Evolutionary conservation across 2,797 vertebrate species (phyloP).

Genomic region (Cyclopterus lumpus): DNA sequence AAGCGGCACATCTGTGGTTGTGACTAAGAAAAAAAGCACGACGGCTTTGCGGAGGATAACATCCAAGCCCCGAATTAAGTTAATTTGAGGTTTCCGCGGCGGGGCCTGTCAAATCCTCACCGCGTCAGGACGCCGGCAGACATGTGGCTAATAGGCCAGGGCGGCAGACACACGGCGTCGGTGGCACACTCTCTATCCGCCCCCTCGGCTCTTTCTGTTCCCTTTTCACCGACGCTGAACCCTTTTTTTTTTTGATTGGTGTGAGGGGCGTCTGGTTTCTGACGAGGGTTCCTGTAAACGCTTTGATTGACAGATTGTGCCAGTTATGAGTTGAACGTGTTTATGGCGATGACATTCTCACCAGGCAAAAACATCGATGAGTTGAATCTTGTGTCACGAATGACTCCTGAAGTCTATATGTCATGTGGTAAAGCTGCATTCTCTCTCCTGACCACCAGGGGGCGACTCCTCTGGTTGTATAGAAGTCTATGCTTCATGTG

Average conservation of each 20-base stretch:
- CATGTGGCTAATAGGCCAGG: slow-evolving; percentile 62
- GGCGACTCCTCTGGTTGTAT: too few species aligned
- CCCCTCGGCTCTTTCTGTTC: slow-evolving; percentile 4
- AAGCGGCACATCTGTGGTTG: slow-evolving; percentile 55
- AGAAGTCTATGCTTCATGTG: too few species aligned
- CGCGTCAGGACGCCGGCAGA: slow-evolving; percentile 48
- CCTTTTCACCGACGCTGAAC: slow-evolving; percentile 20
- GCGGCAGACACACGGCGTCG: slow-evolving; percentile 33
- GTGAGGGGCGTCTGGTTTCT: slow-evolving; percentile 7
- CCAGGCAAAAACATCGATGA: slow-evolving; percentile 39
- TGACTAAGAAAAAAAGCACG: slow-evolving; percentile 33
- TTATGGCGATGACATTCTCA: slow-evolving; percentile 23
- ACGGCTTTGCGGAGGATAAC: slow-evolving; percentile 60
- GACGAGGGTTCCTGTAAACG: slow-evolving; percentile 1
- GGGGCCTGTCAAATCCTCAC: slow-evolving; percentile 56
- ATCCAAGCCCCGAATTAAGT: slow-evolving; percentile 74
- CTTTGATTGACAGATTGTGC: slow-evolving; percentile 28
- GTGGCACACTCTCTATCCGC: slow-evolving; percentile 26
- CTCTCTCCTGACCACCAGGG: too few species aligned
- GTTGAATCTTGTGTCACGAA: slow-evolving; percentile 12
- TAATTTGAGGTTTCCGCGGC: slow-evolving; percentile 68
- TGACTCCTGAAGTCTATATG: too few species aligned
- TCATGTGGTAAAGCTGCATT: too few species aligned
- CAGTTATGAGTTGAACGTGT: slow-evolving; percentile 5
- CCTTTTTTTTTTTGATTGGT: slow-evolving; percentile 22